phyloP scores from a whole-genome alignment of 2,113 vertebrate species.

The Phycodurus eques region DNA sequence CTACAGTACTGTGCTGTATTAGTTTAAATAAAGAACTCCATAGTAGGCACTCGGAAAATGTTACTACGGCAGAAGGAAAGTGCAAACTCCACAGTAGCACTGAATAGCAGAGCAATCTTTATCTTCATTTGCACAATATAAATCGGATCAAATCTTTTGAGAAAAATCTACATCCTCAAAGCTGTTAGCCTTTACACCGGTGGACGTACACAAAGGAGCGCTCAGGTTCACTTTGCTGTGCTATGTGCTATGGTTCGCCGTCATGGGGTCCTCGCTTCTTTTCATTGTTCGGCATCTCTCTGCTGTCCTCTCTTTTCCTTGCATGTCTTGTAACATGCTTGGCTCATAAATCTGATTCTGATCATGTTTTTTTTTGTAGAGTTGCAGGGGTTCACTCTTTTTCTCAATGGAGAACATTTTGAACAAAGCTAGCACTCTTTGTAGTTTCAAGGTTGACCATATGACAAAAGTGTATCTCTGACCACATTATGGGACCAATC shows the following conservation, averaged over 20 bases:
- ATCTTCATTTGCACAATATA: background rate
- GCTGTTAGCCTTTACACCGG: background rate
- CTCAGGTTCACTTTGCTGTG: constrained; percentile 29
- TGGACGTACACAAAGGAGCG: background rate
- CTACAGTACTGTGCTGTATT: background rate
- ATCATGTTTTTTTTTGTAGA: too few species aligned
- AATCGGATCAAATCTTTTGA: background rate
- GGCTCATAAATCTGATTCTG: too few species aligned
- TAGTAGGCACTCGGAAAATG: constrained; percentile 26
- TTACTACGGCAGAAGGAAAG: constrained; percentile 21
- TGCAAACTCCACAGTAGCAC: constrained; percentile 9
- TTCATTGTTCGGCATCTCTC: background rate
- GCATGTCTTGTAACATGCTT: too few species aligned
- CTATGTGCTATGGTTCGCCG: background rate
- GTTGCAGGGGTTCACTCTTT: too few species aligned
- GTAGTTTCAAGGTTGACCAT: too few species aligned
- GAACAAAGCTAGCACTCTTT: too few species aligned
- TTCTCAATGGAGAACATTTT: too few species aligned
- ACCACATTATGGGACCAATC: too few species aligned
- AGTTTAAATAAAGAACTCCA: constrained; percentile 20
- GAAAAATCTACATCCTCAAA: background rate
- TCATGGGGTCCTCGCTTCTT: background rate
- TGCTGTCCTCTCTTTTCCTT: background rate
- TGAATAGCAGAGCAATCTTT: background rate
- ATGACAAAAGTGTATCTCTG: too few species aligned